Percentiles rank a stretch among this genome's conserved stretches.
Evolutionary conservation across 2,797 vertebrate species (phyloP).

Genomic region (Schizopygopsis pylzovi): DNA sequence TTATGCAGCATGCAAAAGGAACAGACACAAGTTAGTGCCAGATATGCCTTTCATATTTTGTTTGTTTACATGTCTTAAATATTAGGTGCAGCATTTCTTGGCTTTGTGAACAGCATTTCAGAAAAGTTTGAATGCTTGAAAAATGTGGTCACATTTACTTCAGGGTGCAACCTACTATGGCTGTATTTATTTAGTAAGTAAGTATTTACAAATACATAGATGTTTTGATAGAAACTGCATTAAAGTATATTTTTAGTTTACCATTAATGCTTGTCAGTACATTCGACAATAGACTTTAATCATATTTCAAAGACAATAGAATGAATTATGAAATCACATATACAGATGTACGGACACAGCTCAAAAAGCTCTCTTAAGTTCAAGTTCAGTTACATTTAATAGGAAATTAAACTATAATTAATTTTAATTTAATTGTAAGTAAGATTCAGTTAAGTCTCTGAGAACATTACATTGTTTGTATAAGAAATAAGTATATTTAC

Average conservation of each 20-base stretch:
- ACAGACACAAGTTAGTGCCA: background rate
- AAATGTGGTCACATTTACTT: background rate
- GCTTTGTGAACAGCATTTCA: background rate
- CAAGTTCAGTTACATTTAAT: background rate
- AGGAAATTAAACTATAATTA: background rate
- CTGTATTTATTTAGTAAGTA: background rate
- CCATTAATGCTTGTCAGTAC: background rate
- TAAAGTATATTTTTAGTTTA: background rate
- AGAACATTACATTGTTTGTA: background rate
- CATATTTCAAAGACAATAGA: background rate
- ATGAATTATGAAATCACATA: background rate
- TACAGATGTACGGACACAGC: background rate
- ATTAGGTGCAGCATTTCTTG: background rate
- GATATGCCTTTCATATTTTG: background rate
- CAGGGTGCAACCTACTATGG: background rate
- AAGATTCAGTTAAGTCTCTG: background rate
- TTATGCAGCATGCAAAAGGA: background rate
- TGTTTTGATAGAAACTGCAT: background rate
- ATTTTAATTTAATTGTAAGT: background rate
- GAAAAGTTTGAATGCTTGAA: background rate
- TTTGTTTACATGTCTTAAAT: background rate
- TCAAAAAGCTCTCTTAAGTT: background rate
- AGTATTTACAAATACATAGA: no score
- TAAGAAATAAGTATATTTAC: background rate
- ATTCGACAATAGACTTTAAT: background rate